Conservation (phyloP, 2,797 vertebrate genomes). For the Lophotriccus pileatus region DNA sequence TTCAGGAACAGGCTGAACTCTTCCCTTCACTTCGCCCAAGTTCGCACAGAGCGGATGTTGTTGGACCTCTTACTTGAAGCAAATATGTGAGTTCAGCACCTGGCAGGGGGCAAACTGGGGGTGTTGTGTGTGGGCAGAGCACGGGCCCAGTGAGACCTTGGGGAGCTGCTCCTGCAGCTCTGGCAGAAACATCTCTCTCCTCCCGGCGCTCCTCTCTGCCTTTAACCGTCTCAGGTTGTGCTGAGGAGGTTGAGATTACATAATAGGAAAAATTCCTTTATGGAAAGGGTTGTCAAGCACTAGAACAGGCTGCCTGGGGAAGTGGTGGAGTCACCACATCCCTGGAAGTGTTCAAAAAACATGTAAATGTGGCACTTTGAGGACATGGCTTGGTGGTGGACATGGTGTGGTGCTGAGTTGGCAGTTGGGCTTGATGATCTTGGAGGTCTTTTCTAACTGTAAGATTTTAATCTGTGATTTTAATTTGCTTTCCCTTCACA, state of each 20-base stretch:
- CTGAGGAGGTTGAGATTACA: not conserved
- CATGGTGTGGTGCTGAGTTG: not conserved
- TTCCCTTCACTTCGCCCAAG: slow-evolving; percentile 97
- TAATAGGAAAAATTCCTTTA: accelerated
- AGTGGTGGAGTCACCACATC: not conserved
- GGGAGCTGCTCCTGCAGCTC: not conserved
- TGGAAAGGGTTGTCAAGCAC: not conserved
- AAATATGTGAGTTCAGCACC: slow-evolving; percentile 82
- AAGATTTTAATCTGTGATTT: not conserved
- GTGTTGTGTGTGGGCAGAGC: not conserved
- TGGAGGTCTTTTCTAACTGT: accelerated
- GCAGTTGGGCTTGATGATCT: not conserved
- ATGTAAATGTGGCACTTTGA: not conserved
- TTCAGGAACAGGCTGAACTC: slow-evolving; percentile 95
- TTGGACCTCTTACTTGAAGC: slow-evolving; percentile 95
- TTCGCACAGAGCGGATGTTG: slow-evolving; percentile 94
- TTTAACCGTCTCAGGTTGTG: not conserved
- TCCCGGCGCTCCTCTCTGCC: not conserved
- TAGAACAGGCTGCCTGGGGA: not conserved
- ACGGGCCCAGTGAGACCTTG: not conserved
- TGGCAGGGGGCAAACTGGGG: not conserved
- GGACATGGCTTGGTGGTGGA: not conserved
- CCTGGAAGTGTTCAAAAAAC: not conserved
- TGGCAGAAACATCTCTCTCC: not conserved
- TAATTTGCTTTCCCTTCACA: not conserved